Base-by-base conservation (phyloP, 2,113 vertebrate genomes). In the Psittacus erithacus region DNA sequence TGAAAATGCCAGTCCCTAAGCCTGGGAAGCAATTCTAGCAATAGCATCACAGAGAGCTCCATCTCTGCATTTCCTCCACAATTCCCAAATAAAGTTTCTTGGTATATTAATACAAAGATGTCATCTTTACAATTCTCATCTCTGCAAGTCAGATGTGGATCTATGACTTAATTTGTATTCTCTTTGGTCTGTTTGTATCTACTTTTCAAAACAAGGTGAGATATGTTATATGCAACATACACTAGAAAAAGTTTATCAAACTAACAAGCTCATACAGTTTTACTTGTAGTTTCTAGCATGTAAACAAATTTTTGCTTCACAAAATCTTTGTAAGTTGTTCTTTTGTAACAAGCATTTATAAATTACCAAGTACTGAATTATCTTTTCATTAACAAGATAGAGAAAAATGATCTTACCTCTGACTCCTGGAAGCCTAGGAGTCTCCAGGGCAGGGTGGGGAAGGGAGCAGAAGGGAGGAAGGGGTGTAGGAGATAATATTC, bases 381-480 rank as follows among this genome's bases (percentile, higher is more conserved):
- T 85, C 11, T 23, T 70, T 87, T 87, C 23, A 57, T 77, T 88
- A 94, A 70, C 7, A 74, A 92, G 33, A 89, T 17, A 95, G 47
- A 84, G 60, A 94, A 97, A 97, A 96, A 85, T 68, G 33, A 53
- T 96, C 96, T 98, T 97, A 97, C 97, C 97, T 97, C 70, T 96
- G 90, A 94, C 60, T 96, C 88, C 90, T 77, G 95, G 92, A 86
- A 95, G 89, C 82, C 86, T 90, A 95, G 64, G 46, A 94, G 71
- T 57, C 77, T 71, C 86, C 1, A 47, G 83, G 91, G 25, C 47
- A 85, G 67, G 65, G 41, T 87, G 59, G 67, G 89, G 41, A 77
- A 35, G 71, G 91, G 47, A 90, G 65, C 0, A 0, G 38, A 79
- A 33, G 80, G 79, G 43, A 93, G 50, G 69, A 93, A 86, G 52